phyloP scores from a whole-genome alignment of 2,888 invertebrate species.

The Pasiphila rectangulata region DNA sequence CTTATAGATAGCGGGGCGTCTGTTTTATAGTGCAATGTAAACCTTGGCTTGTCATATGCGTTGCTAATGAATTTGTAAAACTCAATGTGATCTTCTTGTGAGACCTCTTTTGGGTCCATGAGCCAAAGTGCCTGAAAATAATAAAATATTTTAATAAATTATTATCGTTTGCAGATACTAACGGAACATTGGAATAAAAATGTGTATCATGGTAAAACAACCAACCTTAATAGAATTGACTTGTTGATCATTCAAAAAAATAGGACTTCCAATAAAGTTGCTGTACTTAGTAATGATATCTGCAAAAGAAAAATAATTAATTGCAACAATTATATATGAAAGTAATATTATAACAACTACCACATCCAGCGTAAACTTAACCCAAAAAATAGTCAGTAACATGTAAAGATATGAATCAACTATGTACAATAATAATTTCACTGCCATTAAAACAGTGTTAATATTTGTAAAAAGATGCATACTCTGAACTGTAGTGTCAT shows the following conservation, averaged over 20 bases:
- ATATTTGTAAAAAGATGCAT: too few relatives aligned
- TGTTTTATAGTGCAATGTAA: constrained; percentile 94
- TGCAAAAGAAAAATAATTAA: constrained; percentile 46
- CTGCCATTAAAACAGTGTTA: too few relatives aligned
- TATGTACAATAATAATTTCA: too few relatives aligned
- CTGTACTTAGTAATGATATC: constrained; percentile 97
- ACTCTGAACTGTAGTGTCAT: constrained; percentile 91
- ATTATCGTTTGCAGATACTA: too few relatives aligned
- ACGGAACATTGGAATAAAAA: too few relatives aligned
- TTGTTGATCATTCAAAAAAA: constrained; percentile 93
- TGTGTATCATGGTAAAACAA: too few relatives aligned
- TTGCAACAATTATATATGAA: neutral
- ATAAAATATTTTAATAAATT: neutral
- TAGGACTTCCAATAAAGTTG: constrained; percentile 97
- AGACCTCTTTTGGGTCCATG: constrained; percentile 93
- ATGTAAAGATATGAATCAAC: too few relatives aligned
- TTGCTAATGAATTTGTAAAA: constrained; percentile 95
- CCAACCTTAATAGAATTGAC: constrained; percentile 91
- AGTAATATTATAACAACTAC: neutral
- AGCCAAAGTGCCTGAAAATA: constrained; percentile 91
- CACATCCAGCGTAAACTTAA: neutral
- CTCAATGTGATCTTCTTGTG: constrained; percentile 91
- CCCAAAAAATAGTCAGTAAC: neutral
- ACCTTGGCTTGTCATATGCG: constrained; percentile 93
- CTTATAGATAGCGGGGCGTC: constrained; percentile 95